These are phyloP conservation scores for Serrognathus titanus DNA, from an alignment of 2,888 invertebrate genomes.

Conservation along the genomic window DNA sequence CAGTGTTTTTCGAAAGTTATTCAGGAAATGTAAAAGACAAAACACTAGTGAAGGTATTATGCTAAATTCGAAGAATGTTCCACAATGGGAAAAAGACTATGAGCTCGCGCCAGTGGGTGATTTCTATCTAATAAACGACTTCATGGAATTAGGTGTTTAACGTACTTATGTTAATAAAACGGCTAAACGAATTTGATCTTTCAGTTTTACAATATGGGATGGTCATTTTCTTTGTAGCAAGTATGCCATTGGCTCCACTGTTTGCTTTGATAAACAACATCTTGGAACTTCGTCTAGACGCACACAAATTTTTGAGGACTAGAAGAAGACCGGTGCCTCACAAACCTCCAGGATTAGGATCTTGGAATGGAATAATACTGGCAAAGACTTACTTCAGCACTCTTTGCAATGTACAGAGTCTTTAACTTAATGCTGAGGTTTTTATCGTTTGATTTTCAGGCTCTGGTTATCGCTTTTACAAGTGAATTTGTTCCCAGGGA, in stretches of 20 bases:
- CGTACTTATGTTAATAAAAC: background rate
- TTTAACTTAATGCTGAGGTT: background rate
- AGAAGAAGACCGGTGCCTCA: conserved; percentile 34
- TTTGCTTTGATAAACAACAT: conserved; percentile 90
- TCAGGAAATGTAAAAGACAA: background rate
- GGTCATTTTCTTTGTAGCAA: conserved; percentile 89
- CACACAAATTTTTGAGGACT: conserved; percentile 41
- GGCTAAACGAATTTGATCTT: conserved; percentile 6
- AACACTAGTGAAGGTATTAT: background rate
- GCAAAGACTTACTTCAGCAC: conserved; percentile 37
- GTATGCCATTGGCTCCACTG: conserved; percentile 88
- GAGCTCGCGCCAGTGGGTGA: conserved; percentile 34
- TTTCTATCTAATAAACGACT: conserved; percentile 40
- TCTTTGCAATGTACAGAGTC: conserved; percentile 37
- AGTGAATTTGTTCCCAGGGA: conserved; percentile 33
- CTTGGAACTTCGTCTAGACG: conserved; percentile 84
- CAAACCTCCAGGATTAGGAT: conserved; percentile 30
- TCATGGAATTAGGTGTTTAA: conserved; percentile 39
- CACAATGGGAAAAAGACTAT: conserved; percentile 46
- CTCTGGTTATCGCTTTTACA: conserved; percentile 38
- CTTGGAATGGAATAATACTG: conserved; percentile 39
- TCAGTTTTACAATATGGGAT: conserved; percentile 92
- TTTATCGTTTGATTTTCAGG: conserved; percentile 31
- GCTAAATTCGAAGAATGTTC: conserved; percentile 19
- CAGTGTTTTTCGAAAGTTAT: background rate